Conservation (phyloP, 2,113 vertebrate genomes). For the Hirundichthys speculiger region DNA sequence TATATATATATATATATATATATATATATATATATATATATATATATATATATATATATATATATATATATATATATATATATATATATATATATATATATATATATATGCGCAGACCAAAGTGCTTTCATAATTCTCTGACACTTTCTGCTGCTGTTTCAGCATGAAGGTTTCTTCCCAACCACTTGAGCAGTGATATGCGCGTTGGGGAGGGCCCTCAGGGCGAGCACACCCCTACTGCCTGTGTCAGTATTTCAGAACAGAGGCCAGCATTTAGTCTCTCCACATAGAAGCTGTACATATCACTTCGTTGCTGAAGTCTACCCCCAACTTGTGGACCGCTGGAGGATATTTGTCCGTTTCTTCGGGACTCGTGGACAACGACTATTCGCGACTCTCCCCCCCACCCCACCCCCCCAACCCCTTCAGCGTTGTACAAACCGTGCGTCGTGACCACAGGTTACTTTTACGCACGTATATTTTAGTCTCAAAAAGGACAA, state of each 20-base stretch:
- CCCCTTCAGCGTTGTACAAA: background rate
- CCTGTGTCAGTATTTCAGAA: slow-evolving; percentile 74
- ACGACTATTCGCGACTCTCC: background rate
- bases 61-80: too few relatives aligned
- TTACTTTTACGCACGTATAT: slow-evolving; percentile 68
- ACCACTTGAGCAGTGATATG: slow-evolving; percentile 43
- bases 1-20: too few relatives aligned
- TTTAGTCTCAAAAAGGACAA: slow-evolving; percentile 70
- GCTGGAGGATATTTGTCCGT: slow-evolving; percentile 26
- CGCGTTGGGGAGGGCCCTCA: slow-evolving; percentile 71
- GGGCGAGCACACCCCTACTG: slow-evolving; percentile 77
- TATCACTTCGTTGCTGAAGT: slow-evolving; percentile 38
- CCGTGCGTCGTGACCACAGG: slow-evolving; percentile 55
- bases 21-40: too few relatives aligned
- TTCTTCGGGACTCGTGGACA: slow-evolving; percentile 36
- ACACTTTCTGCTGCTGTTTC: too few relatives aligned
- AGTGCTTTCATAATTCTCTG: too few relatives aligned
- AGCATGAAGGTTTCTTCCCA: slow-evolving; percentile 38
- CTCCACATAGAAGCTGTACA: slow-evolving; percentile 56
- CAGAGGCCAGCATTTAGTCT: slow-evolving; percentile 72
- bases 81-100: too few relatives aligned
- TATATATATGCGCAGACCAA: too few relatives aligned
- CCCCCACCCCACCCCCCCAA: too few relatives aligned
- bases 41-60: too few relatives aligned
- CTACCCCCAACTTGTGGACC: slow-evolving; percentile 35